Conservation (phyloP, 2,113 vertebrate genomes). For the Apistogramma diplotaenia region DNA sequence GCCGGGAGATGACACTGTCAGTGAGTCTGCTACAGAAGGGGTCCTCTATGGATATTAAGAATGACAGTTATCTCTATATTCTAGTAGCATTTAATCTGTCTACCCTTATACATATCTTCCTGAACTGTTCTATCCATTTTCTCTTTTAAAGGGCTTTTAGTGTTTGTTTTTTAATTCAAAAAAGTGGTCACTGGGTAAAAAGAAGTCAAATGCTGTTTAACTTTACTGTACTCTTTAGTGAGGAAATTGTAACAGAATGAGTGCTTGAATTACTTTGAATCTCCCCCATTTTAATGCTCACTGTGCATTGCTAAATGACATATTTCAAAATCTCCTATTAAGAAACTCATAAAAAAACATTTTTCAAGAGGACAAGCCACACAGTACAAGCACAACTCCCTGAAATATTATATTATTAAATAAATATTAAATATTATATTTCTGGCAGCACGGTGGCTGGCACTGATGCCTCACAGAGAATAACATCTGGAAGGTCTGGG, state of each 20-base stretch:
- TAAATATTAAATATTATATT: no score
- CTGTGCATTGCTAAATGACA: background rate
- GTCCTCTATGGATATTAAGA: background rate
- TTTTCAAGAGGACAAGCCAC: background rate
- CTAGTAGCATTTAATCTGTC: background rate
- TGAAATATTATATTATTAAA: background rate
- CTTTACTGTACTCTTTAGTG: background rate
- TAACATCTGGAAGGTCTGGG: no score
- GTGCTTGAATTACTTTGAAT: background rate
- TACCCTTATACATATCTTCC: background rate
- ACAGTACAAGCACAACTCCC: background rate
- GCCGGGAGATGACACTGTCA: slow-evolving; percentile 18
- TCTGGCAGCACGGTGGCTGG: no score
- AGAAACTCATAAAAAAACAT: background rate
- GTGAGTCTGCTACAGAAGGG: background rate
- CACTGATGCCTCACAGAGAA: no score
- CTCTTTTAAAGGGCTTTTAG: background rate
- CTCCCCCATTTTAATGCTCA: background rate
- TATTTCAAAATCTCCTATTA: background rate
- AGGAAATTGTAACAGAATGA: background rate
- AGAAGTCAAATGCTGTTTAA: background rate
- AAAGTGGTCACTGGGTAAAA: background rate
- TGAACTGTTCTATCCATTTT: background rate
- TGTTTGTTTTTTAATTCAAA: background rate
- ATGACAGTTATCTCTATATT: background rate